Base-by-base conservation (phyloP, 2,113 vertebrate genomes). In the Hemiprocne comata region DNA sequence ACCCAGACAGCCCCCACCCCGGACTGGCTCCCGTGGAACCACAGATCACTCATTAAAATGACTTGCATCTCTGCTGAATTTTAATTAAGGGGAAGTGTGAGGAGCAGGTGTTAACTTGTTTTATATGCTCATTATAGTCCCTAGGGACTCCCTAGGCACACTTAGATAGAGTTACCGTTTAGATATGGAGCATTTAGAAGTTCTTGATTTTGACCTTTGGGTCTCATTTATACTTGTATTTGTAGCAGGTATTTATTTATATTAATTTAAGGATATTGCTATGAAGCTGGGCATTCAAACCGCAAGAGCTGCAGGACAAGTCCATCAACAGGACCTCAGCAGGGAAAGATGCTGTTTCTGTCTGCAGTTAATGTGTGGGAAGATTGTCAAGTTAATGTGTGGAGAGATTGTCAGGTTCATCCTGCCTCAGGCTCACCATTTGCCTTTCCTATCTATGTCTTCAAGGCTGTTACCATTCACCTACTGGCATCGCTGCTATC, bases 81-180 rank as follows among this genome's bases (percentile, higher is more conserved):
- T 94, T 97, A 96, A 95, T 96, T 95, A 95, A 85, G 7, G 6
- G 6, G 46, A 95, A 90, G 60, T 40, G 69, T 38, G 67, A 95
- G 67, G 48, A 94, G 48, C 75, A 84, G 85, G 84, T 95, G 80
- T 67, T 91, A 86, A 95, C 90, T 90, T 84, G 92, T 92, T 93
- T 88, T 92, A 88, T 74, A 33, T 60, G 60, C 44, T 71, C 53
- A 33, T 80, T 86, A 57, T 71, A 88, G 54, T 76, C 72, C 26
- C 46, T 58, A 0, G 0, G 55, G 60, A 74, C n/a, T 80, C 51
- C 11, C 17, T 64, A 71, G 75, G 28, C 79, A 66, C 51, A 80
- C n/a, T 58, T 70, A 82, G 38, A 75, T 87, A 28, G 6, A 70
- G 71, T 86, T 80, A 80, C 55, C 1, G 4, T 42, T 42, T 42